phyloP scores from a whole-genome alignment of 30 jellyfish, hydroid and myxozoan genomes.

The Chironex yamaguchii region DNA sequence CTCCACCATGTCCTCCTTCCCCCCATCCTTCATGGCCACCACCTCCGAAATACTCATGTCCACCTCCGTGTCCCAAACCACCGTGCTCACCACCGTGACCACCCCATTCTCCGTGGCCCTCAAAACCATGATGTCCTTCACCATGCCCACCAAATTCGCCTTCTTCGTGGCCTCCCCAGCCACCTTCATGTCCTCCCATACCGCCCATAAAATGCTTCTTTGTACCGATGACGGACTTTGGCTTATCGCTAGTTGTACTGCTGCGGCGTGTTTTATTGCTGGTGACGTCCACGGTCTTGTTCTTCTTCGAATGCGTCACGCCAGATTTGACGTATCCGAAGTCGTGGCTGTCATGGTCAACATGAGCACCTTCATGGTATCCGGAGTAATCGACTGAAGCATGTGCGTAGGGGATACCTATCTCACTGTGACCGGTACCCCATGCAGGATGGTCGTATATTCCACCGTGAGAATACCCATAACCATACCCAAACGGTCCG shows the following conservation, averaged over 20 bases:
- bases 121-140: not conserved
- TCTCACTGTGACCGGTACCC: slow-evolving; percentile 25
- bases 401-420: slow-evolving; percentile 1
- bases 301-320: not conserved
- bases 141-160: slow-evolving; percentile 55
- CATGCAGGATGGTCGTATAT: not conserved
- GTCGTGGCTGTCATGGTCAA: no score
- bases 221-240: not conserved
- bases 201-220: slow-evolving; percentile 10
- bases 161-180: slow-evolving; percentile 69
- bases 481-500: not conserved
- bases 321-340: not conserved
- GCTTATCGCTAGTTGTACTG: not conserved
- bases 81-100: slow-evolving; percentile 84
- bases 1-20: slow-evolving; percentile 91
- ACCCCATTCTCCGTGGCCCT: slow-evolving; percentile 57
- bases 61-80: slow-evolving; percentile 59
- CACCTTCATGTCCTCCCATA: slow-evolving; percentile 66
- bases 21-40: slow-evolving; percentile 66
- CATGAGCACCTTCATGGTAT: not conserved
- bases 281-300: not conserved
- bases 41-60: slow-evolving; percentile 62
- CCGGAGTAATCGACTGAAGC: not conserved
- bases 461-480: not conserved
- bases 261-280: not conserved